These are phyloP conservation scores for Propithecus coquereli DNA, from an alignment of 2,113 vertebrate species.

Conservation along the genomic window DNA sequence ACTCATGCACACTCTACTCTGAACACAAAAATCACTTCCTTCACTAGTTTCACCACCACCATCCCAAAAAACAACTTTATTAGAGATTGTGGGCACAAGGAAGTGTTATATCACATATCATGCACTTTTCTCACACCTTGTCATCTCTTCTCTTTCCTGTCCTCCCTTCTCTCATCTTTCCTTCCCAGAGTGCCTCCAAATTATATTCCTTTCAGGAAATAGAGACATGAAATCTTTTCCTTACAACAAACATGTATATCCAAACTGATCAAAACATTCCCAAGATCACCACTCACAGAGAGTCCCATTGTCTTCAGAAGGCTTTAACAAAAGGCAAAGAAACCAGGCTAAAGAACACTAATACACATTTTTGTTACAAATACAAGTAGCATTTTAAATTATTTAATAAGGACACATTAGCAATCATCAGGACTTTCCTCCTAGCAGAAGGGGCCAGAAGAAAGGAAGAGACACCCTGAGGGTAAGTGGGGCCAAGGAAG, in stretches of 20 bases:
- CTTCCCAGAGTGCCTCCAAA: background rate
- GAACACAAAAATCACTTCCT: background rate
- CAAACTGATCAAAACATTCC: background rate
- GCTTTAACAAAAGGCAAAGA: background rate
- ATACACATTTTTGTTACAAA: background rate
- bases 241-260: background rate
- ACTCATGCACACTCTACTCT: background rate
- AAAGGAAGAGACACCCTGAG: background rate
- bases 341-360: background rate
- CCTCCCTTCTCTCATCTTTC: background rate
- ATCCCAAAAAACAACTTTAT: background rate
- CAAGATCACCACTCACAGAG: background rate
- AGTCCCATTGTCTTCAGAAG: background rate
- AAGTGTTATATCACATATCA: background rate
- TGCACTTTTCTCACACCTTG: background rate
- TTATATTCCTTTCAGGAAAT: background rate
- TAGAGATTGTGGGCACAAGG: background rate
- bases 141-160: background rate
- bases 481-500: accelerated
- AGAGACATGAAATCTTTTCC: background rate
- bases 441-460: background rate
- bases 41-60: background rate
- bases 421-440: background rate
- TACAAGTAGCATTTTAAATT: background rate
- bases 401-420: background rate